A percentile compares a stretch with the other conserved stretches of the same genome.
phyloP scores from a whole-genome alignment of 1,140 invertebrate genomes.

The Drosophila sproati region DNA sequence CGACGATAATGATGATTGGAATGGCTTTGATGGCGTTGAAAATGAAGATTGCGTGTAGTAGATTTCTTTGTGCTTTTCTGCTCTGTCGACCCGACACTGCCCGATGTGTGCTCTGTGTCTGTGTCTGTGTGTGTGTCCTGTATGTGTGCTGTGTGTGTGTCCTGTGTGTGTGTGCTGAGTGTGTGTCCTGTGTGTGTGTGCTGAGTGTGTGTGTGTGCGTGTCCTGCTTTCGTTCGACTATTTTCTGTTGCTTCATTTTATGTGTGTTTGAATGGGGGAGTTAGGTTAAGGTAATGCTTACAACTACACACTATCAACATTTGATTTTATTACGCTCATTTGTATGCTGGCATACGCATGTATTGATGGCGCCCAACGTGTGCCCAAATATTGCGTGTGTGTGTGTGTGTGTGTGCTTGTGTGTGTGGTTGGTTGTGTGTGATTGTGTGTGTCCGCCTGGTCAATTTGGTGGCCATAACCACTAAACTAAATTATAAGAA shows the following conservation, averaged over 20 bases:
- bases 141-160: slow-evolving; percentile 2
- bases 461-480: slow-evolving; percentile 48
- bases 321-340: slow-evolving; percentile 82
- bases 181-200: slow-evolving; percentile 3
- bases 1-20: slow-evolving; percentile 85
- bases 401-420: background rate
- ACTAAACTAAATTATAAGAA: slow-evolving; percentile 53
- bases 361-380: slow-evolving; percentile 17
- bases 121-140: slow-evolving; percentile 1
- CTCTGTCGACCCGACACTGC: slow-evolving; percentile 20
- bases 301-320: slow-evolving; percentile 77
- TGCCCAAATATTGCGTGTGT: background rate
- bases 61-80: slow-evolving; percentile 66
- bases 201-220: slow-evolving; percentile 18
- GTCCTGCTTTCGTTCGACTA: slow-evolving; percentile 35
- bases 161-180: background rate
- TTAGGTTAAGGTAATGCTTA: slow-evolving; percentile 63
- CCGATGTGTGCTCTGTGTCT: slow-evolving; percentile 9
- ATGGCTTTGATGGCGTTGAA: slow-evolving; percentile 85
- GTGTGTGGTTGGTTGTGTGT: background rate
- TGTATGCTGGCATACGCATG: slow-evolving; percentile 53
- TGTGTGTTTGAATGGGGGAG: slow-evolving; percentile 5
- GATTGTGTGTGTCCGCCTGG: slow-evolving; percentile 16
- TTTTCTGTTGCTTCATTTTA: slow-evolving; percentile 28
- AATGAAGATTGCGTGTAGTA: slow-evolving; percentile 84